Conservation (phyloP, 2,113 vertebrate genomes). For the Mystacornis crossleyi region DNA sequence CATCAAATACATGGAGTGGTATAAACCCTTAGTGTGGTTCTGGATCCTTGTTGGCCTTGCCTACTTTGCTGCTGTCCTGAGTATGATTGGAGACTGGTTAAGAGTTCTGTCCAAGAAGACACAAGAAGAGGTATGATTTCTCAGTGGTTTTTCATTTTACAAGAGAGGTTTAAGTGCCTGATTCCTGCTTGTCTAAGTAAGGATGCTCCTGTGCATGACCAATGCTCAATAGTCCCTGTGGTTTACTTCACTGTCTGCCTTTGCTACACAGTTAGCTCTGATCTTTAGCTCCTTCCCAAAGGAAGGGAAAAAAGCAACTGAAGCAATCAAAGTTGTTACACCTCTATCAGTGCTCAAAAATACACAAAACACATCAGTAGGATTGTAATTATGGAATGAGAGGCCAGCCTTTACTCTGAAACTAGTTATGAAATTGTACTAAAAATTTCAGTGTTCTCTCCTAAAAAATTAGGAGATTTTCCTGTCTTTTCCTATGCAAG, state of each 20-base stretch:
- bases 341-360: neutral
- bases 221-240: neutral
- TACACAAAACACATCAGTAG: neutral
- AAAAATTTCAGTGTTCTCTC: neutral
- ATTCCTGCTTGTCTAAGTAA: neutral
- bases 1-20: conserved; percentile 92
- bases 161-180: neutral
- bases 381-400: neutral
- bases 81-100: conserved; percentile 97
- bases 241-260: neutral
- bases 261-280: neutral
- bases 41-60: conserved; percentile 95
- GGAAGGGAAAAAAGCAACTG: neutral
- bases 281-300: neutral
- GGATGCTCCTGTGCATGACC: neutral
- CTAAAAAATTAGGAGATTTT: neutral
- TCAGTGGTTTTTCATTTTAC: neutral
- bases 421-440: neutral
- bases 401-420: neutral
- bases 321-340: neutral
- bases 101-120: conserved; percentile 92
- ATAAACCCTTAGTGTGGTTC: conserved; percentile 94
- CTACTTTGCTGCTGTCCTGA: conserved; percentile 95
- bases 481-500: neutral
- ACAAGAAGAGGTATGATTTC: conserved; percentile 89